Base-by-base conservation (phyloP, 2,888 invertebrate species). In the Stenurella melanura region DNA sequence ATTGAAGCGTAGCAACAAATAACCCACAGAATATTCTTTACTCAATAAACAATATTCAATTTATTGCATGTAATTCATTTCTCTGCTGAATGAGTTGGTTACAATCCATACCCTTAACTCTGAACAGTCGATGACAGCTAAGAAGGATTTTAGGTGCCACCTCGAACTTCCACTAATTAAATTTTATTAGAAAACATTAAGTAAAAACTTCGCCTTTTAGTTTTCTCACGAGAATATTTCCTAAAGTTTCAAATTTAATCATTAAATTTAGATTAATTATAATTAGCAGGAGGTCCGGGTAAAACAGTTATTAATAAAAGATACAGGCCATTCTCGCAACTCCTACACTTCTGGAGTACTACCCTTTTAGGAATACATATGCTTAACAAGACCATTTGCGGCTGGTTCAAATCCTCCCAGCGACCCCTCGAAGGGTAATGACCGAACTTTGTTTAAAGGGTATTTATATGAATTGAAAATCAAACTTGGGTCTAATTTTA, bases 351-450 rank as follows among this genome's bases (percentile, higher is more conserved):
- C 11, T 19, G 38, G 5, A 61, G 34, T 61, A 30, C 1, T 50
- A 63, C 69, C 74, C 74, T 74, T 69, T 63, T 50, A 50, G 60
- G 60, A 60, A 68, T 74, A 74, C 69, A 69, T 61, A 74, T 74
- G 74, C 63, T 69, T 54, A 69, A 69, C 74, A 56, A 69, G 68
- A 63, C 63, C 63, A 74, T 74, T 69, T 63, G 61, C n/a, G 61
- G 61, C 34, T 12, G 30, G 30, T 34, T n/a, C 26, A 61, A 30
- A 34, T 34, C 30, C 18, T 42, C 19, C 64, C n/a, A n/a, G 26
- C 10, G 2, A 2, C 61, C 61, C 50, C 50, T 50, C 26, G n/a
- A 30, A 21, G 2, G 26, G 61, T 26, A 61, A 61, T 30, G 61
- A 17, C 26, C 9, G 61, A 61, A 64, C 17, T 42, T 64, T 64